A percentile compares a stretch with the other conserved stretches of the same genome.
Conservation (phyloP, 2,888 invertebrate species). For the Zaprionus lineosus region DNA sequence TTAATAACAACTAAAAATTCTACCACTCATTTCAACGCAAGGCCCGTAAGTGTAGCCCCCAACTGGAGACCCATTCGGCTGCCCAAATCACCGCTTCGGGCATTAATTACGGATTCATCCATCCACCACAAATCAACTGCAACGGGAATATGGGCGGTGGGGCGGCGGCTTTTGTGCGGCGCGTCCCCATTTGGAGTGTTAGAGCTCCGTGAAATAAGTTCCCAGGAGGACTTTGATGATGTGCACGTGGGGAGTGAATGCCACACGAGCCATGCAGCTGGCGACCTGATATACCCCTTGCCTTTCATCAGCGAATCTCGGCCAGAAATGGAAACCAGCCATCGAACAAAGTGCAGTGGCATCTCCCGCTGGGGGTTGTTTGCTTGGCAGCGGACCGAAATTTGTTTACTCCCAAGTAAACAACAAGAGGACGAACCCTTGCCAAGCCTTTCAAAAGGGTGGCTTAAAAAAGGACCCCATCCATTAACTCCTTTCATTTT, state of each 20-base stretch:
- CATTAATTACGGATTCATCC: constrained; percentile 43
- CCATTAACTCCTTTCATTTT: no score
- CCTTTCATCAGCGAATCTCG: constrained; percentile 32
- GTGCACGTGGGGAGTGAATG: constrained; percentile 15
- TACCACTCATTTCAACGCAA: no score
- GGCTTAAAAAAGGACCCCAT: constrained; percentile 36
- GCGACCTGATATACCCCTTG: no score
- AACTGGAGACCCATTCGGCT: constrained; percentile 20
- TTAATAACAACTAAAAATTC: no score
- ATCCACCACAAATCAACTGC: constrained; percentile 37
- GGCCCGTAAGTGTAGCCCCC: no score
- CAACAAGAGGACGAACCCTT: constrained; percentile 32
- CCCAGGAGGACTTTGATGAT: constrained; percentile 50
- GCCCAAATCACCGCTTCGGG: constrained; percentile 28
- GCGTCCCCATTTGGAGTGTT: not conserved
- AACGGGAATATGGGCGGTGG: no score
- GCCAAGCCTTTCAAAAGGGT: constrained; percentile 30
- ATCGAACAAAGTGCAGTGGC: constrained; percentile 59
- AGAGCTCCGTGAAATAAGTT: constrained; percentile 19
- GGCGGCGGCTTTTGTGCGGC: no score
- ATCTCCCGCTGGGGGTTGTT: constrained; percentile 58
- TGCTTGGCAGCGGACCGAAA: constrained; percentile 34
- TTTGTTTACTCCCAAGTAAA: constrained; percentile 67
- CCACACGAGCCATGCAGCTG: constrained; percentile 33
- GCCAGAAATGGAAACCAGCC: constrained; percentile 4